Base-by-base conservation (phyloP, 2,888 invertebrate species). In the Mactromeris polynyma region DNA sequence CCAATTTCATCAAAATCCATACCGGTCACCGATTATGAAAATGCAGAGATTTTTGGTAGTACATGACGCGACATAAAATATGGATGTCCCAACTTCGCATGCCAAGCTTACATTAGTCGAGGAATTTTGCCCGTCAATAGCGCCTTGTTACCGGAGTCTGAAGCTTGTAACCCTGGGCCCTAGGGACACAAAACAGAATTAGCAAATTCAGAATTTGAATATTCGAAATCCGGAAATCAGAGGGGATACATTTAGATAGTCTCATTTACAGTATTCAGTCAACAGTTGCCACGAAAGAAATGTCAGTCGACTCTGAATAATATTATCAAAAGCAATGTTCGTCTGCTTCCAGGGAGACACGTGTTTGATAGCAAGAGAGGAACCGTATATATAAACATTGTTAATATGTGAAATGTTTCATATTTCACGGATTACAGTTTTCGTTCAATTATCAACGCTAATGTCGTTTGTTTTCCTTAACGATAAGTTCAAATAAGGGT, bases 201-300 rank as follows among this genome's bases (percentile, higher is more conserved):
- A 82, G 82, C 85, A 81, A 89, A 89, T 51, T 58, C 87, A 31
- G 84, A 89, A 89, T 89, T 87, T 89, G 89, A 89, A 89, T 89
- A 89, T 89, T 77, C 81, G 84, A 87, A 89, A 89, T 89, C 89
- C 54, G 85, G 84, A 85, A 87, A n/a, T 84, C 89, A 85, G 51
- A 40, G 46, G 89, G 89, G 89, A 87, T 85, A 82, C 84, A 89
- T 89, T 89, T 87, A 85, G 73, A 89, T 81, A 31, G 86, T 89
- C 87, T 89, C 86, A 87, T 78, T 87, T 87, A 87, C 89, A 42
- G 51, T 64, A 81, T 83, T 84, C 54, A 69, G 58, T 33, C 81
- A 80, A 51, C 21, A 40, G n/a, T 36, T 36, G n/a, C 64, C 79
- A 64, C 83, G 46, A 69, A 78, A 79, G 79, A 69, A 64, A 64